Evolutionary conservation across 2,888 invertebrate genomes (phyloP).

Genomic region (Idaea dimidiata): DNA sequence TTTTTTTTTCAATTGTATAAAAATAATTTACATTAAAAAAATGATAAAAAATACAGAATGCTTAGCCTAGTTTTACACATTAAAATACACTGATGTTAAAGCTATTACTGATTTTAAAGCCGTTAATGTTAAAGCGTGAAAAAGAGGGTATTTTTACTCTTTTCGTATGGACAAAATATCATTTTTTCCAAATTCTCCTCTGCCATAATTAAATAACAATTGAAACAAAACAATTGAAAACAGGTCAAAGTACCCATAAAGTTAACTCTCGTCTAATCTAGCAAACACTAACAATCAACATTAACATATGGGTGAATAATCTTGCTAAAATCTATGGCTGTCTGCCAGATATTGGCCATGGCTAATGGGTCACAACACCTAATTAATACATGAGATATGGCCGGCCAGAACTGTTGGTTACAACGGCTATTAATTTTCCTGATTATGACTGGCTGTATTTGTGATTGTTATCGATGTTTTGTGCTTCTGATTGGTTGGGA

Average conservation of each 20-base stretch:
- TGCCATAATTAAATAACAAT: too few species aligned
- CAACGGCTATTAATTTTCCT: neutral
- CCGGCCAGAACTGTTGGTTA: conserved; percentile 3
- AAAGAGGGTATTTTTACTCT: too few species aligned
- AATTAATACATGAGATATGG: conserved; percentile 12
- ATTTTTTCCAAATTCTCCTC: too few species aligned
- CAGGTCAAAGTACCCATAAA: neutral
- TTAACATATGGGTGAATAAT: conserved; percentile 1
- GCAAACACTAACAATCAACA: neutral
- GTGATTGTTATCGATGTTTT: neutral
- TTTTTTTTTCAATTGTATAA: too few species aligned
- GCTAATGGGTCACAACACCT: conserved; percentile 1
- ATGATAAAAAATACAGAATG: too few species aligned
- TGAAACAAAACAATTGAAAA: neutral
- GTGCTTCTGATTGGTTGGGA: neutral
- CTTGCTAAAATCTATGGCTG: neutral
- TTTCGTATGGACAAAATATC: too few species aligned
- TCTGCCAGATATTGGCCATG: neutral
- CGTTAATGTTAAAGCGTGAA: too few species aligned
- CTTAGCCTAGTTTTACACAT: too few species aligned
- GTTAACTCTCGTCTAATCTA: neutral
- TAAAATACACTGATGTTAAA: too few species aligned
- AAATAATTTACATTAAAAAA: too few species aligned
- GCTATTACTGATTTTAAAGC: too few species aligned
- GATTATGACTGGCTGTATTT: conserved; percentile 1